These are phyloP conservation scores for Drosophila neutralis DNA, from an alignment of 2,888 invertebrate species.

Conservation along the genomic window DNA sequence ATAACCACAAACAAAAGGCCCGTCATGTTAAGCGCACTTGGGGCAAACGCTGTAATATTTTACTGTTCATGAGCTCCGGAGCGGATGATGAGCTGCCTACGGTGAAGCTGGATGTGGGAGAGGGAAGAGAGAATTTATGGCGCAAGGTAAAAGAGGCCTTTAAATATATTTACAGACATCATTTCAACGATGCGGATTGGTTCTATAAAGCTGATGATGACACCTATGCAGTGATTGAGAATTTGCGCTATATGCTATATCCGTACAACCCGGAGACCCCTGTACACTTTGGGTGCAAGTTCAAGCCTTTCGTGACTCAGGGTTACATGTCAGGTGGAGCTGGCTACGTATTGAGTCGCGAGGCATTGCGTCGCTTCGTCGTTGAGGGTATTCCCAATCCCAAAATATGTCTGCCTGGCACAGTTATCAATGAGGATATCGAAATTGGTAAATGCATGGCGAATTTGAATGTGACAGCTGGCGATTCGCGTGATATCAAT, in stretches of 20 bases:
- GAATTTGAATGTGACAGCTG: constrained; percentile 1
- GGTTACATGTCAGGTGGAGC: not conserved
- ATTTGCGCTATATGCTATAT: not conserved
- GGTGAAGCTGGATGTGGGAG: not conserved
- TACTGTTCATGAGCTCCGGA: not conserved
- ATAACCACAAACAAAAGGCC: not conserved
- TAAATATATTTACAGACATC: not conserved
- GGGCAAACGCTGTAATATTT: constrained; percentile 1
- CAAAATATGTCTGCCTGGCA: not conserved
- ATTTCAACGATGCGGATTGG: constrained; percentile 1
- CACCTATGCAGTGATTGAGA: not conserved
- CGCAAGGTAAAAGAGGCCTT: not conserved
- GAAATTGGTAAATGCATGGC: not conserved
- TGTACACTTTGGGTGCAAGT: not conserved
- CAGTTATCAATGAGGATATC: not conserved
- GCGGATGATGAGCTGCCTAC: not conserved
- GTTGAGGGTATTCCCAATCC: not conserved
- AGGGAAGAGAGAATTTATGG: not conserved
- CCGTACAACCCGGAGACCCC: not conserved
- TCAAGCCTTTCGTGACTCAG: not conserved
- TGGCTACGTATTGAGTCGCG: too few species aligned
- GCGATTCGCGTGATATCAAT: not conserved
- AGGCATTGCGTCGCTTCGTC: not conserved
- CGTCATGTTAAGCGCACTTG: not conserved
- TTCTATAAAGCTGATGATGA: constrained; percentile 1